Base-by-base conservation (phyloP, 2,113 vertebrate species). In the Gnathonemus echidnorhynchus region DNA sequence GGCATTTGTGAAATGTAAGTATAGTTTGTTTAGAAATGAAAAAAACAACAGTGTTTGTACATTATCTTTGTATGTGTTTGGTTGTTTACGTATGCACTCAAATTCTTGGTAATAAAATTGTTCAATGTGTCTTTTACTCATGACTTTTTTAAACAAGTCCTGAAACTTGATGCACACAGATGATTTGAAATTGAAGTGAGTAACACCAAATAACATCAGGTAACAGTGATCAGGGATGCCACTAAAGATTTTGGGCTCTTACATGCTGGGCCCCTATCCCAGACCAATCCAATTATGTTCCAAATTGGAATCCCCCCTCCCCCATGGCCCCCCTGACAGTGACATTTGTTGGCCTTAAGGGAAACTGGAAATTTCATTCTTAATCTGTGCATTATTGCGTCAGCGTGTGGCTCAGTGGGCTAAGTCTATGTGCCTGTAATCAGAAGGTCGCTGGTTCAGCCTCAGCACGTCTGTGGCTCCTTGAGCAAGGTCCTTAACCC, bases 21-120 rank as follows among this genome's bases (percentile, higher is more conserved):
- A 90, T 90, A 91, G 87, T 91, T 92, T 92, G 52, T 90, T 92
- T 88, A 89, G 91, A 92, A 91, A 83, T 86, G 35, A 85, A 90
- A 91, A 56, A 42, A 92, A 91, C 83, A 39, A 90, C 87, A 89
- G 90, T 92, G 90, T 93, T 92, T 93, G 91, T 91, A 92, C 80
- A 91, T 91, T 90, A 91, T 90, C 86, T 92, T 92, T 92, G 91
- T 92, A 92, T 85, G 89, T 92, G 91, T 91, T 90, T 92, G 88
- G 88, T 90, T 93, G 90, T 92, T 92, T 93, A 92, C 91, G 91
- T 90, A 91, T 91, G 80, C 90, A 89, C 86, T 93, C 86, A 89
- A 92, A 89, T 84, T 88, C 92, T 89, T 89, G 88, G 90, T 91
- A 93, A 93, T 93, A 93, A 92, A 93, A 92, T 42, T n/a, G 88